Evolutionary conservation across 2,888 invertebrate species (phyloP).

Genomic region (Catocala fraxini): DNA sequence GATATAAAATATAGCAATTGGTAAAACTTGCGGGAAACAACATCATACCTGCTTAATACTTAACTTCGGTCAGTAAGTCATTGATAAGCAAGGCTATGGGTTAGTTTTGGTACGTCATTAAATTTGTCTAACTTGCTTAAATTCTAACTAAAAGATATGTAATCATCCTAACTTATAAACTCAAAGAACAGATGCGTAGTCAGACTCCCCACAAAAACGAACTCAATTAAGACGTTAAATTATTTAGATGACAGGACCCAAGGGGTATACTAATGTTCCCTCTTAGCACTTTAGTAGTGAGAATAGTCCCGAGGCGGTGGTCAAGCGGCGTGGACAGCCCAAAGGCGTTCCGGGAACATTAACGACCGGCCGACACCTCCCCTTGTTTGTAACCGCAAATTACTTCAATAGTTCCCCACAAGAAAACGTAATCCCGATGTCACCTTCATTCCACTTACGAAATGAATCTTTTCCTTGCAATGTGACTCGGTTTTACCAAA

Average conservation of each 20-base stretch:
- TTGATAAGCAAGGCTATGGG: too few relatives aligned
- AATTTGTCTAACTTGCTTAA: too few relatives aligned
- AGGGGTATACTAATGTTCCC: slow-evolving; percentile 80
- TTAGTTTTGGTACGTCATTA: too few relatives aligned
- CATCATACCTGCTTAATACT: too few relatives aligned
- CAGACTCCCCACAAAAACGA: slow-evolving; percentile 59
- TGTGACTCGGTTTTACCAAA: slow-evolving; percentile 59
- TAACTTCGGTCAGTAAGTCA: too few relatives aligned
- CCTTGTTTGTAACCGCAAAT: slow-evolving; percentile 84
- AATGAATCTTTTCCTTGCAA: slow-evolving; percentile 64
- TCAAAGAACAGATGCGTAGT: slow-evolving; percentile 16
- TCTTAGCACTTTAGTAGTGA: slow-evolving; percentile 87
- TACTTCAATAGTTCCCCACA: slow-evolving; percentile 74
- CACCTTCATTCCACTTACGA: slow-evolving; percentile 56
- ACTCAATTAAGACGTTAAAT: slow-evolving; percentile 83
- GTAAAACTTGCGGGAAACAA: too few relatives aligned
- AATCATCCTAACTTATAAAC: neutral
- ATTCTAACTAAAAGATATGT: neutral
- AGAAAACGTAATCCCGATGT: slow-evolving; percentile 52
- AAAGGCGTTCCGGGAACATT: slow-evolving; percentile 79
- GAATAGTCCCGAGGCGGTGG: slow-evolving; percentile 71
- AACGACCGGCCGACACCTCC: slow-evolving; percentile 72
- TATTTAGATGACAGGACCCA: slow-evolving; percentile 82
- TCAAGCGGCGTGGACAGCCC: slow-evolving; percentile 77
- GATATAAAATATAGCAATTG: too few relatives aligned